A percentile compares a stretch with the other conserved stretches of the same genome.
These are phyloP conservation scores for Hyles euphorbiae DNA, from an alignment of 1,140 invertebrate species.

Conservation along the genomic window DNA sequence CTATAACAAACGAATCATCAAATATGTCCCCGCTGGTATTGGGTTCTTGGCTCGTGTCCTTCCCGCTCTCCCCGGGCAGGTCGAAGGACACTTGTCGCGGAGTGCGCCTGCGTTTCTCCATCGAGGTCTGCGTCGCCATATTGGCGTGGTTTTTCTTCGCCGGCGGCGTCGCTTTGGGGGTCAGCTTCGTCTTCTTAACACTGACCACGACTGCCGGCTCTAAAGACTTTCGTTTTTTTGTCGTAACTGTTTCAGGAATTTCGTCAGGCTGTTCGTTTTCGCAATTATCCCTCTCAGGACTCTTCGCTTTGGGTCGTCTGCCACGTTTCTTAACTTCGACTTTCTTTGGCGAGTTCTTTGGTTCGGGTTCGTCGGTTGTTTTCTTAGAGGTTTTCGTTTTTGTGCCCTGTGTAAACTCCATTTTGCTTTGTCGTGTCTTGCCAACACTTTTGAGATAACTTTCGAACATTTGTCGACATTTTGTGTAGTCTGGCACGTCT, in stretches of 20 bases:
- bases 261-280: not conserved
- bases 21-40: slow-evolving; percentile 63
- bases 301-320: slow-evolving; percentile 24
- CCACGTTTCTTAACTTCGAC: slow-evolving; percentile 20
- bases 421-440: slow-evolving; percentile 40
- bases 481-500: slow-evolving; percentile 84
- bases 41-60: slow-evolving; percentile 32
- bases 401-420: slow-evolving; percentile 46
- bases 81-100: slow-evolving; percentile 56
- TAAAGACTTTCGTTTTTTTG: slow-evolving; percentile 41
- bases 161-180: slow-evolving; percentile 49
- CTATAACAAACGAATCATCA: slow-evolving; percentile 57
- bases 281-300: slow-evolving; percentile 9
- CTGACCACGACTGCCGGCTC: slow-evolving; percentile 49
- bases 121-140: slow-evolving; percentile 54
- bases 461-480: slow-evolving; percentile 80
- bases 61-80: slow-evolving; percentile 49
- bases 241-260: not conserved
- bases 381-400: slow-evolving; percentile 28
- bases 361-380: slow-evolving; percentile 12
- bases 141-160: slow-evolving; percentile 54
- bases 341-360: slow-evolving; percentile 14
- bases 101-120: slow-evolving; percentile 25
- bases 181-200: slow-evolving; percentile 52
- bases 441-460: slow-evolving; percentile 54